Evolutionary conservation across 1,140 invertebrate genomes (phyloP).

Genomic region (Wiebesia pumilae): DNA sequence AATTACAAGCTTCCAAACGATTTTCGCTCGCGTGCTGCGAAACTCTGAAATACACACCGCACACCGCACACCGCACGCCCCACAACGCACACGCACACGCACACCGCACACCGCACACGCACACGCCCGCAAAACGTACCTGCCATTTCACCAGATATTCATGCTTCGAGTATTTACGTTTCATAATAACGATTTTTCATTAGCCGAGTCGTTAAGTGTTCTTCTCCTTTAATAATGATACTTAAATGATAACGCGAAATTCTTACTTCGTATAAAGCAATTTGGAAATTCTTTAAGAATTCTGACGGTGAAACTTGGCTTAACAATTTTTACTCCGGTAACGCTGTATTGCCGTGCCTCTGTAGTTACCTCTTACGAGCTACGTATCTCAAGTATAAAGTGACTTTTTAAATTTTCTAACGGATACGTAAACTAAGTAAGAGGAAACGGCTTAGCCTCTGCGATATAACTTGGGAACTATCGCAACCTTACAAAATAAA

Average conservation of each 20-base stretch:
- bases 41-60: background rate
- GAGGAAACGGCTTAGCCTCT: background rate
- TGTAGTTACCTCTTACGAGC: background rate
- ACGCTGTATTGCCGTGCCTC: background rate
- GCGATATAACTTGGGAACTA: background rate
- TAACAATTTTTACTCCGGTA: background rate
- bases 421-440: constrained; percentile 11
- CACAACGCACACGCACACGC: too few relatives aligned
- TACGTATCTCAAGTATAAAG: background rate
- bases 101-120: too few relatives aligned
- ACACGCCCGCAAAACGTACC: background rate
- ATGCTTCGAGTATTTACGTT: background rate
- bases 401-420: constrained; percentile 11
- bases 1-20: background rate
- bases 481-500: constrained; percentile 1
- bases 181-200: background rate
- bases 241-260: background rate
- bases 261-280: background rate
- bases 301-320: constrained; percentile 4
- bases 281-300: background rate
- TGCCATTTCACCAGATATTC: background rate
- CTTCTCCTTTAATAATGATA: background rate
- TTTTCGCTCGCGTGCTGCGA: background rate
- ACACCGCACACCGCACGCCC: too few relatives aligned
- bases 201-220: background rate